These are phyloP conservation scores for Muschampia plurimacula DNA, from an alignment of 2,888 invertebrate genomes.

Conservation along the genomic window DNA sequence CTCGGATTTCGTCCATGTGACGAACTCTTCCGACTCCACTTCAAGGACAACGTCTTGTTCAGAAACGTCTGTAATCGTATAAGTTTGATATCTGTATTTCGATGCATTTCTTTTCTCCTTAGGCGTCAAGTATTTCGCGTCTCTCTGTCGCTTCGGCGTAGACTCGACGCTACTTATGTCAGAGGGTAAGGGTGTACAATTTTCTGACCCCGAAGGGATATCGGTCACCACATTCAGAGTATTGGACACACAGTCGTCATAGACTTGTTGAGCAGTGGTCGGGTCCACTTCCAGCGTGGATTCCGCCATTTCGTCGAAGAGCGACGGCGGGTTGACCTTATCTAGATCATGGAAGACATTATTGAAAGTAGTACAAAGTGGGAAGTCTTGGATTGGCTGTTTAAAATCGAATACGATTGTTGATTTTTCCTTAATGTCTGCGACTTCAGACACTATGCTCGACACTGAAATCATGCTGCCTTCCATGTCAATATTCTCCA, in stretches of 20 bases:
- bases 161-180: conserved; percentile 91
- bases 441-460: conserved; percentile 92
- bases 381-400: conserved; percentile 83
- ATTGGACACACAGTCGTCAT: conserved; percentile 85
- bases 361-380: conserved; percentile 71
- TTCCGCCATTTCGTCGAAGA: conserved; percentile 90
- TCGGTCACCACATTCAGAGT: conserved; percentile 86
- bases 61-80: conserved; percentile 88
- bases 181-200: conserved; percentile 88
- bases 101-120: conserved; percentile 91
- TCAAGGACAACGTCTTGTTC: conserved; percentile 64
- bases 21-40: conserved; percentile 67
- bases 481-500: conserved; percentile 92
- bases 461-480: conserved; percentile 94
- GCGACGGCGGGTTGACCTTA: conserved; percentile 89
- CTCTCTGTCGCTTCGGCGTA: conserved; percentile 88
- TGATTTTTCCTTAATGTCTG: conserved; percentile 81
- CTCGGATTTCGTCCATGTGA: conserved; percentile 79
- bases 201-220: conserved; percentile 83
- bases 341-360: conserved; percentile 87
- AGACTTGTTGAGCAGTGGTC: conserved; percentile 85
- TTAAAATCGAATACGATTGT: conserved; percentile 86
- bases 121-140: conserved; percentile 87
- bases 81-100: conserved; percentile 93
- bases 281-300: conserved; percentile 81